A percentile compares a stretch with the other conserved stretches of the same genome.
These are phyloP conservation scores for Cepaea nemoralis DNA, from an alignment of 1,140 invertebrate species.

Conservation along the genomic window DNA sequence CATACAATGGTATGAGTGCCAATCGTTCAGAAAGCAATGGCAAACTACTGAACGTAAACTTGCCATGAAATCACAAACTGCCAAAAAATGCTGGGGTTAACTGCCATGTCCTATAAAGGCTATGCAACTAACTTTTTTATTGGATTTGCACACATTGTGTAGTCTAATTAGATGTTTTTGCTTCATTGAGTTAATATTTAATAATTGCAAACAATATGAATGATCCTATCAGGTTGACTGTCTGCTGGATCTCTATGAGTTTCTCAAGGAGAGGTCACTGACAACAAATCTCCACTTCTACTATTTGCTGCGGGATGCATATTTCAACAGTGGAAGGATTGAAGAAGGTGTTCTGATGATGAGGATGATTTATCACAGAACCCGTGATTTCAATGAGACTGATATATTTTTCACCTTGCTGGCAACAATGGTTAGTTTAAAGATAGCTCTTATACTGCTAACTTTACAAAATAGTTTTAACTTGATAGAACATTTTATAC, in stretches of 20 bases:
- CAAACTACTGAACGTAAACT: too few relatives aligned
- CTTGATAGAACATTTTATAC: too few relatives aligned
- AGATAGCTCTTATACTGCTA: too few relatives aligned
- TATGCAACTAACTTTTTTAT: too few relatives aligned
- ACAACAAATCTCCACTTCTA: constrained; percentile 3
- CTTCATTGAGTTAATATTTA: neutral
- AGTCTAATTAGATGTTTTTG: neutral
- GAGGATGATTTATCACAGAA: neutral
- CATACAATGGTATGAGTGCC: too few relatives aligned
- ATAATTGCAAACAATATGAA: too few relatives aligned
- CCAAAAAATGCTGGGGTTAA: too few relatives aligned
- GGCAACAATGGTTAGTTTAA: constrained; percentile 15
- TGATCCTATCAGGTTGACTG: constrained; percentile 13
- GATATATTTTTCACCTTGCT: constrained; percentile 26
- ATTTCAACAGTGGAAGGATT: constrained; percentile 26
- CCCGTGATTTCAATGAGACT: neutral
- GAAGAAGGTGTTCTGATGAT: constrained; percentile 15
- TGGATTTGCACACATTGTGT: neutral
- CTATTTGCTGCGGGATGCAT: constrained; percentile 23
- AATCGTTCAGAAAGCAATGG: too few relatives aligned
- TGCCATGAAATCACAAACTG: too few relatives aligned
- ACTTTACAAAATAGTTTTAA: too few relatives aligned
- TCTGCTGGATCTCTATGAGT: constrained; percentile 22
- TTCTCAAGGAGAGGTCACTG: neutral
- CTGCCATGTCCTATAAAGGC: too few relatives aligned